A percentile compares a stretch with the other conserved stretches of the same genome.
These are phyloP conservation scores for Eretmocerus hayati DNA, from an alignment of 2,888 invertebrate genomes.

Conservation along the genomic window DNA sequence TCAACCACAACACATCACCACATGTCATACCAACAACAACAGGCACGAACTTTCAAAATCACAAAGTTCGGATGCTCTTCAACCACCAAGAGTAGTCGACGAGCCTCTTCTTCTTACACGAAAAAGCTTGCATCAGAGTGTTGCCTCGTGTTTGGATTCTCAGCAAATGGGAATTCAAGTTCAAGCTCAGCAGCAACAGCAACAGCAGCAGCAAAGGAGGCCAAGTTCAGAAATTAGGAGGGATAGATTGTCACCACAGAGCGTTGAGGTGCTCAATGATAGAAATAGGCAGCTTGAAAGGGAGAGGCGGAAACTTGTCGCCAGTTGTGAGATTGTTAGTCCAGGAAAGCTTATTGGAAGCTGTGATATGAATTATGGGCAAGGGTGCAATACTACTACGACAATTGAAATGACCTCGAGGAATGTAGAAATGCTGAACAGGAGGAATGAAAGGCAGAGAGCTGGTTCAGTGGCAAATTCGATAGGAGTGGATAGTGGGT, in stretches of 20 bases:
- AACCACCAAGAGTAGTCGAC: conserved; percentile 28
- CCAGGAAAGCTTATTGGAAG: conserved; percentile 27
- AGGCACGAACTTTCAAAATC: conserved; percentile 35
- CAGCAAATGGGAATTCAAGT: conserved; percentile 18
- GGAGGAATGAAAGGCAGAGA: conserved; percentile 31
- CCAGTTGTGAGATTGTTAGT: conserved; percentile 41
- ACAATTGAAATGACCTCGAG: conserved; percentile 45
- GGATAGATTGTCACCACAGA: conserved; percentile 40
- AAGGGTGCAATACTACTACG: no score
- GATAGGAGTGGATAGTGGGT: conserved; percentile 11
- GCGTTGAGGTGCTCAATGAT: conserved; percentile 40
- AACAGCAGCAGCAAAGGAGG: neutral
- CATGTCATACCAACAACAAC: conserved; percentile 9
- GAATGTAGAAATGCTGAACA: conserved; percentile 41
- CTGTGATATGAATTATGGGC: conserved; percentile 37
- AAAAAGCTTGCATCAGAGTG: conserved; percentile 13
- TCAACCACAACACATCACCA: conserved; percentile 26
- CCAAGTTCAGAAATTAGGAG: conserved; percentile 19
- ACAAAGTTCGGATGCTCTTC: conserved; percentile 40
- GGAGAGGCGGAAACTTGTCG: conserved; percentile 38
- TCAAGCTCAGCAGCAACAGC: neutral
- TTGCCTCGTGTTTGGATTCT: conserved; percentile 24
- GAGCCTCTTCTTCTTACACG: conserved; percentile 14
- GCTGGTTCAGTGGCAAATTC: neutral
- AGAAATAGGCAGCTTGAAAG: conserved; percentile 40